Base-by-base conservation (phyloP, 2,113 vertebrate species). In the Notiomystis cincta region DNA sequence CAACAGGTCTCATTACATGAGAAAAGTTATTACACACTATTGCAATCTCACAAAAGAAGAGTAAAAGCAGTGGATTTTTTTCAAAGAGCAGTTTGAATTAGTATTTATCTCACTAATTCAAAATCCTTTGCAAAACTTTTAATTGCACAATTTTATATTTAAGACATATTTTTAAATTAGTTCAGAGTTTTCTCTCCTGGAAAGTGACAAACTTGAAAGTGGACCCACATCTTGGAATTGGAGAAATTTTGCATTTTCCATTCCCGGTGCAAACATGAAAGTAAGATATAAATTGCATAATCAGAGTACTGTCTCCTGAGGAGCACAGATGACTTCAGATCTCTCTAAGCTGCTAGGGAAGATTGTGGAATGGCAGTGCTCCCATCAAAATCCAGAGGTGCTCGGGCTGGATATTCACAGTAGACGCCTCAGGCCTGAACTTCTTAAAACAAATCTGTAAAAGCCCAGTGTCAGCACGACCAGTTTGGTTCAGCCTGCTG, bases 401-500 rank as follows among this genome's bases (percentile, higher is more conserved):
- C 33, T 89, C 7, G 2, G 86, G 73, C 31, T 92, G 82, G 65
- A 31, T 87, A 48, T 87, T 73, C 88, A 40, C 79, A 38, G 82
- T 10, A 66, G 85, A 78, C 16, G n/a, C 79, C 89, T 92, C 90
- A 72, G 79, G 76, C 84, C 90, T 83, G 76, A 92, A 92, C 82
- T 90, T 91, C 75, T 82, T 28, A 81, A 96, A 90, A 66, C 79
- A 75, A 93, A 81, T 92, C 56, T 83, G 53, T 71, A 70, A 75
- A 92, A 81, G 15, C 72, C 76, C 69, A 24, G 2, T 75, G 91
- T 67, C 44, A 21, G 83, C 92, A 90, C 2, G 18, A 81, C 50
- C 70, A 10, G 89, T 89, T 90, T 16, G 86, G 90, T 91, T 90
- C 87, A 90, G 87, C 61, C n/a, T n/a, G 71, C 79, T 66, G 82